phyloP scores from a whole-genome alignment of 2,888 invertebrate genomes.

The Lampropteryx suffumata region DNA sequence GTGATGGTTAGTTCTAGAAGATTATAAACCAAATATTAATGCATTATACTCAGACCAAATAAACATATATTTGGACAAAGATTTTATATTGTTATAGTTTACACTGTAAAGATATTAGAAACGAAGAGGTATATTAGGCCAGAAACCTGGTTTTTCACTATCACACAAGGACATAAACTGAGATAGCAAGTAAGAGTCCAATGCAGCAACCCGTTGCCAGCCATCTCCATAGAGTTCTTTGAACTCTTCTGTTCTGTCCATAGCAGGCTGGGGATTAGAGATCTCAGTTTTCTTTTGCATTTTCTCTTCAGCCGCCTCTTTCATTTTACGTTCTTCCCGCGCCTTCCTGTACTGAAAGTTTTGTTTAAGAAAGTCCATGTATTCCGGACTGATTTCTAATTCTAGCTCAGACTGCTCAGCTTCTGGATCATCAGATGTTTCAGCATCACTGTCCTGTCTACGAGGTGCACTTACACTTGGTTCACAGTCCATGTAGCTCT shows the following conservation, averaged over 20 bases:
- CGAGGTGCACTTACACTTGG: not conserved
- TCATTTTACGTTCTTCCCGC: slow-evolving; percentile 49
- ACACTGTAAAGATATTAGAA: slow-evolving; percentile 41
- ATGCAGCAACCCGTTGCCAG: slow-evolving; percentile 86
- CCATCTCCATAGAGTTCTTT: slow-evolving; percentile 85
- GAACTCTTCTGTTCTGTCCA: slow-evolving; percentile 61
- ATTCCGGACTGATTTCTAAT: slow-evolving; percentile 84
- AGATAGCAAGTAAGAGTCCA: slow-evolving; percentile 88
- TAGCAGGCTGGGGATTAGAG: slow-evolving; percentile 39
- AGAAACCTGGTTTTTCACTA: slow-evolving; percentile 83
- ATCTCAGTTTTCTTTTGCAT: slow-evolving; percentile 37
- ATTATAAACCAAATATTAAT: too few species aligned
- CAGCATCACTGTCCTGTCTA: slow-evolving; percentile 12
- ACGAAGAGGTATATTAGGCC: slow-evolving; percentile 89
- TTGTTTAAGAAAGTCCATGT: slow-evolving; percentile 83
- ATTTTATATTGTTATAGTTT: too few species aligned
- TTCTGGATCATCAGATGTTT: slow-evolving; percentile 29
- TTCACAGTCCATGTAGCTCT: slow-evolving; percentile 8
- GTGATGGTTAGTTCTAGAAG: too few species aligned
- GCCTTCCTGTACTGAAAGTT: slow-evolving; percentile 81
- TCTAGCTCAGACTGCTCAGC: slow-evolving; percentile 37
- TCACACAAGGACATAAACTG: slow-evolving; percentile 85
- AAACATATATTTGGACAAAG: too few species aligned
- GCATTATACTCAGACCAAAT: too few species aligned
- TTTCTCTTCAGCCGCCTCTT: slow-evolving; percentile 45